A percentile compares a stretch with the other conserved stretches of the same genome.
Conservation (phyloP, 2,888 invertebrate genomes). For the Ariolimax columbianus region DNA sequence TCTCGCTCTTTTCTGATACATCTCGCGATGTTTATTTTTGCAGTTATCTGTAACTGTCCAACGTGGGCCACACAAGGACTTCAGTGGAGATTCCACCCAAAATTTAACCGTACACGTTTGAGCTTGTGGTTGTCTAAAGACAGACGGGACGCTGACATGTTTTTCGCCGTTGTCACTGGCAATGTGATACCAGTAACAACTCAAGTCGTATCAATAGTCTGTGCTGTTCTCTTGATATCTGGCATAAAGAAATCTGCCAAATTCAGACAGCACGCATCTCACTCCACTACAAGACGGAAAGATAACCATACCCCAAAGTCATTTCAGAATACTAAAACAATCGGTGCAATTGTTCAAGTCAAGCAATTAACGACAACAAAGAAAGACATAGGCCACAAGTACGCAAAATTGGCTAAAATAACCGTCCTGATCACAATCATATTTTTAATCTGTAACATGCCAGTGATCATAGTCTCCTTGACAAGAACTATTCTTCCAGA, state of each 20-base stretch:
- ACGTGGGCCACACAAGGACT: slow-evolving; percentile 28
- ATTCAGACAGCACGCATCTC: background rate
- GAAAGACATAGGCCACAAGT: background rate
- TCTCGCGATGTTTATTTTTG: background rate
- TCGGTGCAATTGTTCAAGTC: background rate
- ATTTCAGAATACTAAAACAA: background rate
- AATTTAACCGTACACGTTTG: slow-evolving; percentile 2
- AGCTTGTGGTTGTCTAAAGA: background rate
- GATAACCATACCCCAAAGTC: background rate
- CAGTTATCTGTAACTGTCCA: slow-evolving; percentile 6
- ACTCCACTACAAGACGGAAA: background rate
- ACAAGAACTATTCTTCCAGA: slow-evolving; percentile 1
- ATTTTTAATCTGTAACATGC: slow-evolving; percentile 15
- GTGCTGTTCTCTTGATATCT: slow-evolving; percentile 16
- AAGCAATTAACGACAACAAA: background rate
- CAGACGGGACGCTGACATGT: background rate
- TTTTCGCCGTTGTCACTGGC: background rate
- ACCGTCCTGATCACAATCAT: background rate
- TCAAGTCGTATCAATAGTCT: slow-evolving; percentile 5
- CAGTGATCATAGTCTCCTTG: background rate
- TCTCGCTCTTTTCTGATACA: background rate
- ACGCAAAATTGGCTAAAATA: slow-evolving; percentile 8
- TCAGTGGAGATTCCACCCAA: background rate
- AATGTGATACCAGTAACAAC: background rate
- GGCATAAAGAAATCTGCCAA: background rate